Evolutionary conservation across 2,113 vertebrate species (phyloP).

Genomic region (Bettongia penicillata): DNA sequence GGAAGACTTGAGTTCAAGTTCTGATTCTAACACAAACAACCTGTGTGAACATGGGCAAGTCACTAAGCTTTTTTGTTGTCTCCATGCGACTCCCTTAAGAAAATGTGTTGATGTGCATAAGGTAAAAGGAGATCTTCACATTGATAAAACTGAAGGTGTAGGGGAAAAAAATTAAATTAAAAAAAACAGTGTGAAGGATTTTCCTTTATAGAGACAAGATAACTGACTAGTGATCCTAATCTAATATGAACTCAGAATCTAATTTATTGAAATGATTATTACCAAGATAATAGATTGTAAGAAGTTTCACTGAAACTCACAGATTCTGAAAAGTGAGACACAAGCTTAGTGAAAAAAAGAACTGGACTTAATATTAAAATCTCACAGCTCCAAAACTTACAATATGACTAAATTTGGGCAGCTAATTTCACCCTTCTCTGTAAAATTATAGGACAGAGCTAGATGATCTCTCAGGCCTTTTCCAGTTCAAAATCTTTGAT

Average conservation of each 20-base stretch:
- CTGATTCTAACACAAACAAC: background rate
- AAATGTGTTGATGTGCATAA: background rate
- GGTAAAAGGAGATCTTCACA: background rate
- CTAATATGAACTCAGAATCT: background rate
- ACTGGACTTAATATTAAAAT: background rate
- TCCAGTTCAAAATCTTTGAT: background rate
- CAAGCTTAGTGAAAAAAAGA: background rate
- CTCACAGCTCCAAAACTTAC: background rate
- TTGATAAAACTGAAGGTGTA: background rate
- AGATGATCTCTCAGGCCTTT: background rate
- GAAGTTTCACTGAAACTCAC: background rate
- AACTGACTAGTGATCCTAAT: background rate
- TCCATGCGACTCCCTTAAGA: background rate
- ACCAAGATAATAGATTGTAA: background rate
- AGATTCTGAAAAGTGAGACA: background rate
- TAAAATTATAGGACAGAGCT: background rate
- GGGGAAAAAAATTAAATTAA: background rate
- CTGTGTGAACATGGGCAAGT: background rate
- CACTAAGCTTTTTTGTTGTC: background rate
- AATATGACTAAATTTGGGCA: background rate
- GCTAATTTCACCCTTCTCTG: conserved; percentile 16
- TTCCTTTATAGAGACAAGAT: background rate
- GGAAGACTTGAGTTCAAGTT: background rate
- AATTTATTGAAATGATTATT: background rate
- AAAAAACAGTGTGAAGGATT: background rate